Evolutionary conservation across 1,140 invertebrate species (phyloP), one percentile per base, ranked within the genome.

Genomic region (Atta texana): DNA sequence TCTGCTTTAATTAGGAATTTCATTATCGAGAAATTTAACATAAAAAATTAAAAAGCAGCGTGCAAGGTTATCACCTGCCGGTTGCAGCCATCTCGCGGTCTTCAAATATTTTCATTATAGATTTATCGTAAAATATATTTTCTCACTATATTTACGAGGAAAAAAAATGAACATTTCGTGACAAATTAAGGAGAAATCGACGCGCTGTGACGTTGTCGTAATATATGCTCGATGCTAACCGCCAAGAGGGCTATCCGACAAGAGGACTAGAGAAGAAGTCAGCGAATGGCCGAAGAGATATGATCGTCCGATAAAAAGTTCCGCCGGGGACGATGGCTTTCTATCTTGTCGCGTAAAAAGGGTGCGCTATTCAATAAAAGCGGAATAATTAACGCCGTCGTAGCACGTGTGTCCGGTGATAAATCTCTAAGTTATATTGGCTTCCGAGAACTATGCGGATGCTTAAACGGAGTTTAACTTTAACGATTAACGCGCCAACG

Each of bases 371-470:
- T 78, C 82, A 85, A 85, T 85, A 85, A 85, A 64, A 77, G 74
- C 44, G n/a, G 82, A 78, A 85, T 85, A 85, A 85, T 85, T 85
- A 85, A 85, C 74, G 82, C 49, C 82, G 14, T 31, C 61, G 39
- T 64, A 39, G 31, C 74, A 66, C 61, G 61, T 78, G 74, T 64
- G 74, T n/a, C n/a, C 21, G 59, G 74, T 78, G 82, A 77, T 85
- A 85, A 85, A 85, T 85, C 82, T 85, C 16, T 61, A 77, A 85
- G 74, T 78, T 85, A 85, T 78, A 85, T 85, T 78, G 82, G 82
- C 81, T 71, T 63, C 57, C 21, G 74, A 44, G 49, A 85, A 85
- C 82, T 85, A 78, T 78, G 82, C 72, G 82, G 49, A 85, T 85
- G 59, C 72, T 74, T 31, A 74, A 53, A 55, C 80, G n/a, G 57